Base-by-base conservation (phyloP, 2,888 invertebrate genomes). In the Deilephila porcellus region DNA sequence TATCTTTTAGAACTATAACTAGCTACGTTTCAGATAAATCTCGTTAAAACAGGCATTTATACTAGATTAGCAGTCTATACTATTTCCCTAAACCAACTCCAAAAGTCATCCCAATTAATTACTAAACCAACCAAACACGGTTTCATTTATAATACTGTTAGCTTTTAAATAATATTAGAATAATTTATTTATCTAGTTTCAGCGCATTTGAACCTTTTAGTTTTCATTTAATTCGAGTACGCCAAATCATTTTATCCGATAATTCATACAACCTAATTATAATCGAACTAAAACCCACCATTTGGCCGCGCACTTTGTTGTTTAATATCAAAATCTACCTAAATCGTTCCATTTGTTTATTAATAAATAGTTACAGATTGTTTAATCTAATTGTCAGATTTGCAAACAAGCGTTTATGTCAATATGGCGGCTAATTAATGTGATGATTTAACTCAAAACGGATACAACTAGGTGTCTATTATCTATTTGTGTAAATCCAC, bases 371-470 rank as follows among this genome's bases (percentile, higher is more conserved):
- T 88, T 89, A 87, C 85, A 87, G 88, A 81, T 86, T 90, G 87
- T 92, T 90, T 91, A 87, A 90, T 89, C 90, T 86, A 89, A 90
- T 90, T 90, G 91, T 89, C 90, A 87, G 88, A 88, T 89, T 85
- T 80, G 84, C 89, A 92, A 92, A 91, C 90, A 91, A 83, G 79
- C 85, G 84, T 84, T 88, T 88, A 85, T 86, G 91, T 91, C 91
- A 93, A 93, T 88, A 93, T 83, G 79, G 81, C 83, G 83, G 89
- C 90, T 93, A 93, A 94, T 94, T 93, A 93, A 92, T 90, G 87
- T 88, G 86, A 91, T 91, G 89, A 91, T 91, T 90, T 89, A 86
- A 91, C 91, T 89, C 86, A 89, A 91, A 93, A 89, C 87, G 87
- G 88, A 88, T 90, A 90, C 85, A 89, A 83, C 85, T 90, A 90